phyloP scores from a whole-genome alignment of 2,888 invertebrate genomes.

The Strigamia transsilvanica region DNA sequence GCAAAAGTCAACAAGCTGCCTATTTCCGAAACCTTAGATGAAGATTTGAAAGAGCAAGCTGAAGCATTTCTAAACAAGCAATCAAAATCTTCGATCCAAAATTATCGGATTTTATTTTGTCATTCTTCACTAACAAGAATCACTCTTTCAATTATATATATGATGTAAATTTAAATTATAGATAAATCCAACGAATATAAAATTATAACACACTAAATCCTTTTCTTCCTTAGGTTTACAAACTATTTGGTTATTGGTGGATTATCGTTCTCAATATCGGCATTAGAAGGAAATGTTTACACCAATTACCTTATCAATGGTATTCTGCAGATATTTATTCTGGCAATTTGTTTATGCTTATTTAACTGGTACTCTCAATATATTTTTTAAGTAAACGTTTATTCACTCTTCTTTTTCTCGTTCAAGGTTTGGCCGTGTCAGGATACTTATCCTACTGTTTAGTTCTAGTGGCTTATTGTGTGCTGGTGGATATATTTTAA shows the following conservation, averaged over 20 bases:
- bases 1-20: background rate
- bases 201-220: background rate
- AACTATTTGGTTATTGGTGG: background rate
- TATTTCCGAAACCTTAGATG: background rate
- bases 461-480: background rate
- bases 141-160: background rate
- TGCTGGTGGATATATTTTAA: conserved; percentile 25
- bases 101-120: background rate
- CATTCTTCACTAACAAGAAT: background rate
- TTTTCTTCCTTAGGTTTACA: background rate
- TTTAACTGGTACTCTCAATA: background rate
- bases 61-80: background rate
- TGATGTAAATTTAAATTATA: background rate
- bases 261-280: background rate
- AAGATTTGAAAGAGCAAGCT: background rate
- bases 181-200: background rate
- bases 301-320: conserved; percentile 5
- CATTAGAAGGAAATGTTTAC: background rate
- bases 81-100: background rate
- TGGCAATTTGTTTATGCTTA: background rate
- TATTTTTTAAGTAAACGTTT: background rate
- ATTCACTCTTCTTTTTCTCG: background rate
- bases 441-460: background rate
- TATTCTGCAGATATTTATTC: background rate
- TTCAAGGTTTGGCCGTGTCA: conserved; percentile 11